Base-by-base conservation (phyloP, 23 tunicate genomes). In the Ascidia mentula region DNA sequence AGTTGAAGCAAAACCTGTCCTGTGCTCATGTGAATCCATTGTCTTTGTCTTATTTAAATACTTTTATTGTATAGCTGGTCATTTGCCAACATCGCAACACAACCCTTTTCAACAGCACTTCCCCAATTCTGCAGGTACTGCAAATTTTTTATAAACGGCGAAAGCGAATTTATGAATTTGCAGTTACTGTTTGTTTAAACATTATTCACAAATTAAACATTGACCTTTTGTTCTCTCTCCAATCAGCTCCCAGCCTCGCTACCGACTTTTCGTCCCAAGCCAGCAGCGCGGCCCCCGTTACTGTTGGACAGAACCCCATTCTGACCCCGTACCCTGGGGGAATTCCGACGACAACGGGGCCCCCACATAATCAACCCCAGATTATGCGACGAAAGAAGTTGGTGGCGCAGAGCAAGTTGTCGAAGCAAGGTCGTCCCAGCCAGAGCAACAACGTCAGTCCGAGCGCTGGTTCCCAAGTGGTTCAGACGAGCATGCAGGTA, bases 381-480 rank as follows among this genome's bases (percentile, higher is more conserved):
- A 89, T 86, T 39, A 89, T 81, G 18, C 86, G 86, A 6, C 81
- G 95, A 8, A 89, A 91, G 78, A 91, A 85, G 69, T 75, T 91
- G 59, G 97, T 91, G 1, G 90, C 97, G 0, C 97, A 91, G 59
- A 82, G 97, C 77, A 91, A 91, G 79, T 37, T 91, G 36, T 40
- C 84, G 0, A 82, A 78, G 69, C 88, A 89, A 40, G 69, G 38
- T 6, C 82, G 90, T 1, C 78, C 77, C 4, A 78, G 40, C 59
- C 83, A 71, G 46, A 34, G 22, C 46, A 69, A 31, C 26, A 40
- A 26, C 61, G 35, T 26, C 75, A 80, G 46, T 20, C 74, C 37
- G 15, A 39, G 34, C 22, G 46, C 77, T 35, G 37, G 76, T 9
- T 40, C 65, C 34, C 77, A 37, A 53, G 65, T 53, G 22, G 13